Evolutionary conservation across 2,888 invertebrate species (phyloP).

Genomic region (Stratiomys singularior): DNA sequence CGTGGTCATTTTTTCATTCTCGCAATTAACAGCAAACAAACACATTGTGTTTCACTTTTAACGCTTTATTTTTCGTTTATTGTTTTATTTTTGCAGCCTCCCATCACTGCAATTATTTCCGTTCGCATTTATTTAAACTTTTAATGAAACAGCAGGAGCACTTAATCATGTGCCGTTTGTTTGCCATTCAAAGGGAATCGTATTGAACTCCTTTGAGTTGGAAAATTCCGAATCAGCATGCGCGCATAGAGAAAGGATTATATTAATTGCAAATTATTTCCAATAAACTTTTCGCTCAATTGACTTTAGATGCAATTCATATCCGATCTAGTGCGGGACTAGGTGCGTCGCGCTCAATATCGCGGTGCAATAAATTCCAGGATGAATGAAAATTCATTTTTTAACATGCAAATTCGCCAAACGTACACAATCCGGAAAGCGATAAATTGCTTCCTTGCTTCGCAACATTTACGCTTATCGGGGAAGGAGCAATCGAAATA

Average conservation of each 20-base stretch:
- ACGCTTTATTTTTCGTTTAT: too few relatives aligned
- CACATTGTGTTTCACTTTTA: too few relatives aligned
- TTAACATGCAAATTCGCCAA: background rate
- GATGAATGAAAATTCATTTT: background rate
- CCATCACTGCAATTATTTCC: too few relatives aligned
- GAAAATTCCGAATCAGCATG: background rate
- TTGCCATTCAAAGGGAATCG: background rate
- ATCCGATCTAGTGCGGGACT: background rate
- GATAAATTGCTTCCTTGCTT: background rate
- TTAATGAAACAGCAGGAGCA: too few relatives aligned
- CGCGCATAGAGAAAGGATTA: background rate
- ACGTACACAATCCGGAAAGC: background rate
- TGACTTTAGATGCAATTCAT: background rate
- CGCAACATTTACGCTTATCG: background rate
- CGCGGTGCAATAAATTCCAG: background rate
- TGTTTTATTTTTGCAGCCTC: too few relatives aligned
- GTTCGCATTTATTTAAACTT: too few relatives aligned
- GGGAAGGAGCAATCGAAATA: background rate
- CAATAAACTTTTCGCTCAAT: background rate
- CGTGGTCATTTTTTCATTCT: too few relatives aligned
- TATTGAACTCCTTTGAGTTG: background rate
- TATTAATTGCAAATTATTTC: slow-evolving; percentile 8
- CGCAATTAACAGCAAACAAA: too few relatives aligned
- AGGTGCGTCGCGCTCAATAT: background rate
- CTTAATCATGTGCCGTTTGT: too few relatives aligned